Evolutionary conservation across 1,140 invertebrate species (phyloP).

Genomic region (Eulimnadia texana): DNA sequence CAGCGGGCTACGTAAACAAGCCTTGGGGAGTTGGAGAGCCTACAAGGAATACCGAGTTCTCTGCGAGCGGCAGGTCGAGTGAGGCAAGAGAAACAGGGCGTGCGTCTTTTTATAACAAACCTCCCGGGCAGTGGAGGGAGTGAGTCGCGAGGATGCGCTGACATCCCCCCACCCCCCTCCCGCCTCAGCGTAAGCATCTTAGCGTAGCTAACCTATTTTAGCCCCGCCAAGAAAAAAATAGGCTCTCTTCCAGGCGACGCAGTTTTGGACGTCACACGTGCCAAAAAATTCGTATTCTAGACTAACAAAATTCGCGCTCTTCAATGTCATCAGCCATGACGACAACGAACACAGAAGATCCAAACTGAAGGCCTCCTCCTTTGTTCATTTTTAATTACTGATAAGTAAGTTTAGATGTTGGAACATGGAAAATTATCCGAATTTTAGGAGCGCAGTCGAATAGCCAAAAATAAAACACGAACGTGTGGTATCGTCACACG

Average conservation of each 20-base stretch:
- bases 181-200: not conserved
- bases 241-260: not conserved
- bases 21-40: not conserved
- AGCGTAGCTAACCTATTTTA: not conserved
- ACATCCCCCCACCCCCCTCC: no score
- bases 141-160: not conserved
- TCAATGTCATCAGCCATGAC: no score
- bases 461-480: no score
- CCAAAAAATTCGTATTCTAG: not conserved
- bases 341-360: no score
- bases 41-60: not conserved
- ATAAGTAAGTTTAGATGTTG: no score
- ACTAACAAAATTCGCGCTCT: no score
- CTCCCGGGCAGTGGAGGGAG: not conserved
- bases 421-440: no score
- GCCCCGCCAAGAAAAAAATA: not conserved
- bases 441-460: no score
- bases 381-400: no score
- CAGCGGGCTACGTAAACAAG: not conserved
- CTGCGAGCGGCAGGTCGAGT: not conserved
- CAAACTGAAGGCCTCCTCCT: not conserved
- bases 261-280: not conserved
- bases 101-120: not conserved
- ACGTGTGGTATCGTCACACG: no score
- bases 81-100: not conserved